Evolutionary conservation across 2,888 invertebrate genomes (phyloP).

Genomic region (Reticulitermes lucifugus): DNA sequence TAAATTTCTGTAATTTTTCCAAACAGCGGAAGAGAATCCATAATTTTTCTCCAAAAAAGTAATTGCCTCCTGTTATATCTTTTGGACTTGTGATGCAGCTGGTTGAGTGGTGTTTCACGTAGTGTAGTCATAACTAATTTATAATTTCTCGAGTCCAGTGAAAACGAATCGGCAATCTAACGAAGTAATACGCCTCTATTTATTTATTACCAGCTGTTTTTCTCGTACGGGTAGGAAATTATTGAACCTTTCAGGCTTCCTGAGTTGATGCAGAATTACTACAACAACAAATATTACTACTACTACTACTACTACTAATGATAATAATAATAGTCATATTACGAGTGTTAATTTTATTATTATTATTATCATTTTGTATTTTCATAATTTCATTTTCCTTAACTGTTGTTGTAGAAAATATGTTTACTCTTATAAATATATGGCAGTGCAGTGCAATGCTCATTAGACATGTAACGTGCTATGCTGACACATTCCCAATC

Average conservation of each 20-base stretch:
- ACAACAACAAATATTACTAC: not conserved
- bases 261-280: not conserved
- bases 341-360: not conserved
- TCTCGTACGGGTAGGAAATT: conserved; percentile 6
- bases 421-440: not conserved
- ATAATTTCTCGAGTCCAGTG: no score
- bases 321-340: no score
- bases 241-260: not conserved
- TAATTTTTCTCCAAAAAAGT: no score
- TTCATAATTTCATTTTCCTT: not conserved
- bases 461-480: not conserved
- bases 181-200: no score
- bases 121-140: no score
- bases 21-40: no score
- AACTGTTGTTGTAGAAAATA: not conserved
- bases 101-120: no score
- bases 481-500: not conserved
- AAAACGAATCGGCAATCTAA: no score
- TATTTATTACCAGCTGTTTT: not conserved
- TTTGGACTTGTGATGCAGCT: no score
- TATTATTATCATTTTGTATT: not conserved
- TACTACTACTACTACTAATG: no score
- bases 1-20: no score
- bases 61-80: no score
- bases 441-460: not conserved